Base-by-base conservation (phyloP, 2,113 vertebrate genomes). In the Trochalopteron elliotii region DNA sequence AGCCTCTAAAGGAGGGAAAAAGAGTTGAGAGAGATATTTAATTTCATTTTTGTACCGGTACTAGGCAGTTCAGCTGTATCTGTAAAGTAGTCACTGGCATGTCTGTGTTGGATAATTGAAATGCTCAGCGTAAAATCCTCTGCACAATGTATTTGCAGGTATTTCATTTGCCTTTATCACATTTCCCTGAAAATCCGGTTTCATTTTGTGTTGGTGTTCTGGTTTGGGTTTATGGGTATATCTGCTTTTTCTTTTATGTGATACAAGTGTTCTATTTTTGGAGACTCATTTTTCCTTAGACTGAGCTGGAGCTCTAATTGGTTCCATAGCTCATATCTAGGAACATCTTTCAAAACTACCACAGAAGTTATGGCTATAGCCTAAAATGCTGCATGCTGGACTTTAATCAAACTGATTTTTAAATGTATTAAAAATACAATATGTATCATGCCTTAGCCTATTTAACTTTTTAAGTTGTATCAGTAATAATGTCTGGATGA, bases 291-390 rank as follows among this genome's bases (percentile, higher is more conserved):
- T 96, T 86, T 94, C 60, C 88, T 94, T 44, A 68, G 79, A 81
- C 81, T 67, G 79, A 83, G 37, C 79, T 90, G 63, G 33, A 74
- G 49, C 79, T 90, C 92, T 96, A 86, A 96, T 96, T 97, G 92
- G 87, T 95, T 95, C 85, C 90, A 96, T 95, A 91, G 82, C 92
- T 97, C 92, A 92, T 81, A 83, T 81, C 59, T 75, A 86, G 55
- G 79, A 88, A 44, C 78, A 76, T 91, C 63, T 74, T 95, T 93
- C 83, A 87, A 63, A 94, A 70, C 59, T 65, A 55, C 39, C 59
- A 47, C 45, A 37, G 42, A 93, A 88, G 42, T 67, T 95, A 88
- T n/a, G 59, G n/a, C 53, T 93, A 0, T 52, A 81, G 80, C 45
- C 47, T 35, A 65, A 76, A 95, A 88, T 81, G 60, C 56, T 83